phyloP scores from a whole-genome alignment of 2,888 invertebrate genomes.

The Phaedon cochleariae region DNA sequence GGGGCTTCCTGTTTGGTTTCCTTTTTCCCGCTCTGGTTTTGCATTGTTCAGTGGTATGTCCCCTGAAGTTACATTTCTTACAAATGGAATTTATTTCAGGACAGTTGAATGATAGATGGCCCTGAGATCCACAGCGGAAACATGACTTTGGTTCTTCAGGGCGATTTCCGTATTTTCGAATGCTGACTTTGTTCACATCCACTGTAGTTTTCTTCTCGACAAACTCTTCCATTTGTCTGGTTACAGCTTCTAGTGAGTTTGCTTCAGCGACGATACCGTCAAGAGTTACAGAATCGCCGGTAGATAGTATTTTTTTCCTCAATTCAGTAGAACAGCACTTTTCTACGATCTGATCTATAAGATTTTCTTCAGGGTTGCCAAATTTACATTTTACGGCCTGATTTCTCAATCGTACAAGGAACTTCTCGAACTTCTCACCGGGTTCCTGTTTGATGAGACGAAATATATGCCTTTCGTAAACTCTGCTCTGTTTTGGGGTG shows the following conservation, averaged over 20 bases:
- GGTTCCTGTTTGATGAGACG: constrained; percentile 46
- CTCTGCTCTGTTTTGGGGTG: constrained; percentile 42
- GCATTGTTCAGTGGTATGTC: background rate
- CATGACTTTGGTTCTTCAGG: background rate
- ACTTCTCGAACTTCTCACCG: constrained; percentile 51
- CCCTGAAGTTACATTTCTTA: background rate
- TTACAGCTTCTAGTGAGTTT: constrained; percentile 35
- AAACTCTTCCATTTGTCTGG: constrained; percentile 28
- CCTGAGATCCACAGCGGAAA: background rate
- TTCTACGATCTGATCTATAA: constrained; percentile 47
- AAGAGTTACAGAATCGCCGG: constrained; percentile 34
- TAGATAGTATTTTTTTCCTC: constrained; percentile 38
- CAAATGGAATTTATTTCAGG: background rate
- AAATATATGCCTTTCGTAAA: constrained; percentile 50
- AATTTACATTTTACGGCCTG: constrained; percentile 37
- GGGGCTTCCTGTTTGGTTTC: too few relatives aligned
- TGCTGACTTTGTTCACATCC: background rate
- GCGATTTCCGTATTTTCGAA: background rate
- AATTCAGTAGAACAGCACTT: constrained; percentile 42
- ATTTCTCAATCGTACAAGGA: constrained; percentile 42
- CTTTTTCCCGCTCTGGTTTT: background rate
- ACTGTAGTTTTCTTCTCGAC: too few relatives aligned
- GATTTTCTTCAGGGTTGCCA: constrained; percentile 30
- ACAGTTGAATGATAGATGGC: background rate
- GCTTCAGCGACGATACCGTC: constrained; percentile 35